Evolutionary conservation across 2,113 vertebrate species (phyloP), one percentile per base, ranked within the genome.

Genomic region (Hemicordylus capensis): DNA sequence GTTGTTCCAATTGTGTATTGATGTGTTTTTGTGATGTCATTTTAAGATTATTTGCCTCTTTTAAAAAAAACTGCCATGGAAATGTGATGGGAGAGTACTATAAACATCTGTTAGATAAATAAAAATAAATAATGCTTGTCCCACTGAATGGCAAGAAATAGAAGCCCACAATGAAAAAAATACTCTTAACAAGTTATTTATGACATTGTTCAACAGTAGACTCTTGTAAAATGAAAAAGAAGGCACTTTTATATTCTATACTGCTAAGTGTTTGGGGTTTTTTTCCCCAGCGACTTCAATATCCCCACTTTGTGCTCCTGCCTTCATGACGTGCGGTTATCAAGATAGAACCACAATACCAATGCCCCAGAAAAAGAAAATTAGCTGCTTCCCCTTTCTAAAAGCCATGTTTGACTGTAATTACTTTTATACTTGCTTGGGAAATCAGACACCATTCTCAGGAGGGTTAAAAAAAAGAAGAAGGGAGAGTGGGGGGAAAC

Each of bases 371-470:
- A 89, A 94, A 74, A 95, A 94, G 31, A 93, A 79, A 95, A 96
- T 94, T 92, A 94, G 88, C 66, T 87, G 44, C 73, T 91, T 90
- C 90, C 39, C 66, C 90, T 94, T 87, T 87, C 87, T 83, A 81
- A 88, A 76, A 73, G 59, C 83, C 89, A 19, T 90, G 83, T 94
- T 95, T 92, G 66, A 91, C 89, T 94, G 92, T 93, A 95, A 95
- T 95, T 94, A 96, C 90, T 93, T 83, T 92, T 92, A 90, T 34
- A 92, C 85, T 92, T 95, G 75, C 92, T 92, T 93, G 74, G 87
- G 87, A 95, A 95, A 94, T 89, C 89, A 95, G 83, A 90, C 69
- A 91, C 89, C 20, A 82, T n/a, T 91, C 92, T 93, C 90, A 85
- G 85, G 91, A 93, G 90, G 39, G 77, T 83, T 92, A 34, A n/a